Percentiles rank a stretch among this genome's conserved stretches.
Conservation (phyloP, 2,113 vertebrate species). For the Spea bombifrons region DNA sequence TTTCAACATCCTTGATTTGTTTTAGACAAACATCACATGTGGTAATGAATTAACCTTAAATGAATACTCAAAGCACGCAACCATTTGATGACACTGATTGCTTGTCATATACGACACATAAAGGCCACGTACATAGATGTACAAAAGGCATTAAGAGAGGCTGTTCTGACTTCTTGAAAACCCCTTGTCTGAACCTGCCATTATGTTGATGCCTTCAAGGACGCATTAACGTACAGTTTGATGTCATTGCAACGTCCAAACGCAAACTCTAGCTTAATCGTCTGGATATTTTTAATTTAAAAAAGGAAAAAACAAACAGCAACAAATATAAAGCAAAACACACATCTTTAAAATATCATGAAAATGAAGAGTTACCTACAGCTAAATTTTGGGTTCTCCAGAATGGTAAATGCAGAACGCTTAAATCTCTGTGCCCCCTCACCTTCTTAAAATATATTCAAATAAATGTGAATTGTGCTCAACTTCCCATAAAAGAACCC, state of each 20-base stretch:
- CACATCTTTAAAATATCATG: too few relatives aligned
- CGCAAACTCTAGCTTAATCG: neutral
- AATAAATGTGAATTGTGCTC: neutral
- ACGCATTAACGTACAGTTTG: neutral
- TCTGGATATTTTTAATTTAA: too few relatives aligned
- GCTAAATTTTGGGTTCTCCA: too few relatives aligned
- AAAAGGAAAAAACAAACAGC: too few relatives aligned
- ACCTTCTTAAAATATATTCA: too few relatives aligned
- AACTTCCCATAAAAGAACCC: neutral
- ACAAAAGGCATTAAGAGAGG: neutral
- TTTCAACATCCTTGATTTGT: neutral
- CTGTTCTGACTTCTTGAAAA: conserved; percentile 5
- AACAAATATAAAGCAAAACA: too few relatives aligned
- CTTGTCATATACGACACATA: conserved; percentile 29
- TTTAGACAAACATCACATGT: neutral
- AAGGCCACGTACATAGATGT: conserved; percentile 17
- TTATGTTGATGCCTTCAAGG: neutral
- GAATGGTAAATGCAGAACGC: too few relatives aligned
- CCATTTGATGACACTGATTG: conserved; percentile 27
- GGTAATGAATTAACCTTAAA: conserved; percentile 38
- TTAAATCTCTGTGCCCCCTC: too few relatives aligned
- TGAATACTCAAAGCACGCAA: conserved; percentile 7
- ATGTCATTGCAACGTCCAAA: neutral
- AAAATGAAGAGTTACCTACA: too few relatives aligned
- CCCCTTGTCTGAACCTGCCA: neutral